phyloP scores from a whole-genome alignment of 1,140 invertebrate genomes.

The Armadillidium nasatum region DNA sequence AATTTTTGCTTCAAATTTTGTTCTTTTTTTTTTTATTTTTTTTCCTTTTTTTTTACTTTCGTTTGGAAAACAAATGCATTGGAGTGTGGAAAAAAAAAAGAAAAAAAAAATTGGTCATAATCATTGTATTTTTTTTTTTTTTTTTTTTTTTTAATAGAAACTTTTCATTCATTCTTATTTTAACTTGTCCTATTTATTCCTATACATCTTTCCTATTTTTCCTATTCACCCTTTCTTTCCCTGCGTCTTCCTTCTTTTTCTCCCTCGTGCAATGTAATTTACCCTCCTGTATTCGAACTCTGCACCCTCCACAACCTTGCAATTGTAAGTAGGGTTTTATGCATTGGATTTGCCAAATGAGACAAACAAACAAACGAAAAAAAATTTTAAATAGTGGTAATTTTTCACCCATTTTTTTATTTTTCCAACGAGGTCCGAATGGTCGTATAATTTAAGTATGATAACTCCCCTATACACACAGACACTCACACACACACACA shows the following conservation, averaged over 20 bases:
- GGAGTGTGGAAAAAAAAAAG: neutral
- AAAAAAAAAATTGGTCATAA: neutral
- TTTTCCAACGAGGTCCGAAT: too few species aligned
- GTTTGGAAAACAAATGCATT: neutral
- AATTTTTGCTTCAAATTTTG: too few species aligned
- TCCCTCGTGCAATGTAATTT: too few species aligned
- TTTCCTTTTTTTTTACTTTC: neutral
- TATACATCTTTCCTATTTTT: neutral
- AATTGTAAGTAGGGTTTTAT: neutral
- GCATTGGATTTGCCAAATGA: neutral
- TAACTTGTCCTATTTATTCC: too few species aligned
- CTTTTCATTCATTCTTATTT: too few species aligned
- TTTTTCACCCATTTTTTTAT: too few species aligned
- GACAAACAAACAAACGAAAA: too few species aligned
- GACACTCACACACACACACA: too few species aligned
- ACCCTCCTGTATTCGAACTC: neutral
- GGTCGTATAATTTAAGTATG: too few species aligned
- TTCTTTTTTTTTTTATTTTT: neutral
- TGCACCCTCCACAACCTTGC: neutral
- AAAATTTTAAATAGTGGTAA: too few species aligned
- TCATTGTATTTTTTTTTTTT: neutral
- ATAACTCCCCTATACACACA: too few species aligned
- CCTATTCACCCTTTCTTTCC: neutral
- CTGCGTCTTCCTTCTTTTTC: neutral
- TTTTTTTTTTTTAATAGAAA: too few species aligned